These are phyloP conservation scores for Junonia oenone DNA, from an alignment of 2,888 invertebrate genomes.

Conservation along the genomic window DNA sequence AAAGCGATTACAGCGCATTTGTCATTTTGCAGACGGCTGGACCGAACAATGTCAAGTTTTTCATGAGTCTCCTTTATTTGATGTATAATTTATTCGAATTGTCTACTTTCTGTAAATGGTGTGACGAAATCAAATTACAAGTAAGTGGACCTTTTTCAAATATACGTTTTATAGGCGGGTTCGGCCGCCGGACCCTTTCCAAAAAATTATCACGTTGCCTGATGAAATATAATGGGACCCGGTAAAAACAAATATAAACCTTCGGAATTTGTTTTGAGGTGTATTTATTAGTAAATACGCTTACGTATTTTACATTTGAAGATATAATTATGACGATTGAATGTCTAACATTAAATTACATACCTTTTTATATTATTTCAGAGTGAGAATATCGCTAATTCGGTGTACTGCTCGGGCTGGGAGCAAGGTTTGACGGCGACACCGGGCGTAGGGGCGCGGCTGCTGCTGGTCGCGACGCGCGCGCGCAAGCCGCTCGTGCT, in stretches of 20 bases:
- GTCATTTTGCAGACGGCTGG: slow-evolving; percentile 46
- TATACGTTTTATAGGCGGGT: no score
- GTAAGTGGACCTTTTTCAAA: no score
- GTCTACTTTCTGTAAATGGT: slow-evolving; percentile 64
- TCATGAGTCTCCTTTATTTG: slow-evolving; percentile 56
- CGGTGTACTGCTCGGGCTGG: slow-evolving; percentile 33
- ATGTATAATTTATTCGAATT: slow-evolving; percentile 56
- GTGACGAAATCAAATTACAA: slow-evolving; percentile 60
- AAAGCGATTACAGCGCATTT: slow-evolving; percentile 4
- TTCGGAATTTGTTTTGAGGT: no score
- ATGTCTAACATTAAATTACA: no score
- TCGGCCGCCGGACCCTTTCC: no score
- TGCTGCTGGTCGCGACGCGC: slow-evolving; percentile 27
- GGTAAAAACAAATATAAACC: no score
- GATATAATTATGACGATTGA: no score
- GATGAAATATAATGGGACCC: no score
- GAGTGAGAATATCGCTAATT: slow-evolving; percentile 32
- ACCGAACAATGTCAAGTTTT: slow-evolving; percentile 43
- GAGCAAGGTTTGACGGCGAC: slow-evolving; percentile 21
- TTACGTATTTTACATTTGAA: not conserved
- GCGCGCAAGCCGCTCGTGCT: slow-evolving; percentile 31
- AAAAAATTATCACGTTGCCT: no score
- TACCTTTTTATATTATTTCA: no score
- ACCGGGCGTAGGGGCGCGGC: slow-evolving; percentile 24
- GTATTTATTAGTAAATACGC: not conserved